A percentile compares a stretch with the other conserved stretches of the same genome.
Evolutionary conservation across 2,888 invertebrate genomes (phyloP).

Genomic region (Geophilus truncorum): DNA sequence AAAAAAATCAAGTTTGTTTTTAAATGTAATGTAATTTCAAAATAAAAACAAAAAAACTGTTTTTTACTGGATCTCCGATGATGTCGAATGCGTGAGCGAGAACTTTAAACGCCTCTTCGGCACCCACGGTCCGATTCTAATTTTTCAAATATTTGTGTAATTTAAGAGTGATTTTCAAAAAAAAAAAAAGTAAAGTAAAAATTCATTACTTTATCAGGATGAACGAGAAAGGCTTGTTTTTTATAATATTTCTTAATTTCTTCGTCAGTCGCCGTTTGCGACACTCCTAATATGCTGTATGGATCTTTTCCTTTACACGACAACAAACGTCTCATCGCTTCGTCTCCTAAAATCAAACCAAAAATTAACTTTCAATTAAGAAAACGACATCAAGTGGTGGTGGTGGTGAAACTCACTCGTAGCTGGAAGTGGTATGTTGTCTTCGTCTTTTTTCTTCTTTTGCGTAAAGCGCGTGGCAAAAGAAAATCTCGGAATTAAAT

Average conservation of each 20-base stretch:
- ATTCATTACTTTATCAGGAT: slow-evolving; percentile 69
- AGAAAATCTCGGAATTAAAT: neutral
- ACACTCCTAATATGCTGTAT: slow-evolving; percentile 85
- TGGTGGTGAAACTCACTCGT: neutral
- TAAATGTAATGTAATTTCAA: too few species aligned
- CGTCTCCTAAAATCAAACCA: slow-evolving; percentile 66
- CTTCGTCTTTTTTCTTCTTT: neutral
- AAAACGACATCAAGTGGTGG: neutral
- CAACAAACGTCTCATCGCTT: slow-evolving; percentile 86
- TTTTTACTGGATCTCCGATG: slow-evolving; percentile 77
- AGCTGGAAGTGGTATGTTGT: slow-evolving; percentile 1
- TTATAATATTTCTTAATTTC: slow-evolving; percentile 93
- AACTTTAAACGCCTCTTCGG: slow-evolving; percentile 94
- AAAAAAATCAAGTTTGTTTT: too few species aligned
- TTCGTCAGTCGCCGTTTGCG: slow-evolving; percentile 80
- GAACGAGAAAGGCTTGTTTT: slow-evolving; percentile 86
- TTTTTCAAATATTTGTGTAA: neutral
- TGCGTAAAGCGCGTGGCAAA: neutral
- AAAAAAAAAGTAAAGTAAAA: neutral
- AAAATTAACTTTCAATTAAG: neutral
- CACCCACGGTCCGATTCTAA: slow-evolving; percentile 81
- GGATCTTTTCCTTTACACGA: slow-evolving; percentile 95
- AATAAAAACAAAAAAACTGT: too few species aligned
- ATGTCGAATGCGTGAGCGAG: slow-evolving; percentile 91
- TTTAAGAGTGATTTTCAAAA: neutral